Evolutionary conservation across 2,113 vertebrate genomes (phyloP), one percentile per base, ranked within the genome.

Genomic region (Nibea albiflora): DNA sequence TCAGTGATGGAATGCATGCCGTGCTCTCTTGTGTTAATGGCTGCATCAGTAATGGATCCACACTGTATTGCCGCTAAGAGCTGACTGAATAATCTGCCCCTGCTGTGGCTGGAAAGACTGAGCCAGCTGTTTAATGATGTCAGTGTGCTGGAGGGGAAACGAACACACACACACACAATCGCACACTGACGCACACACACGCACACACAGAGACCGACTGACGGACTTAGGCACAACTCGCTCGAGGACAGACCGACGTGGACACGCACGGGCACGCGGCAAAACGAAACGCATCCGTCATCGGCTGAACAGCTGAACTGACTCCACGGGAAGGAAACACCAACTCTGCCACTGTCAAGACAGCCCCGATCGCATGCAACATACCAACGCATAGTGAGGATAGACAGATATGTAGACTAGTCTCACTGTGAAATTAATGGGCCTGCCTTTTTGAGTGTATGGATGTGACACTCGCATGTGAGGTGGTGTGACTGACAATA

Each of bases 121-220:
- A 91, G 93, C 93, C 93, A 94, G 93, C 93, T 94, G 93, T 94
- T 94, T 93, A 94, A 93, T 93, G 93, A 93, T 93, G 93, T 94
- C 93, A 94, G 90, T 78, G 80, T 89, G 91, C 91, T 90, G 84
- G 87, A 91, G 91, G 93, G 88, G 81, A 85, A 90, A 90, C 66
- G 67, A 83, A 73, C 85, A 65, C 89, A 88, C 85, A 65, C 89
- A 88, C 88, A 76, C 73, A 74, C 10, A 19, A 31, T 31, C 7
- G 81, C 65, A 63, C 63, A 24, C 24, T 39, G 35, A 1, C 35
- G 7, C 35, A 17, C 71, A 61, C 53, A 67, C 73, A 26, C n/a
- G 5, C 31, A 31, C 31, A 82, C 65, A 63, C 63, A 24, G 19
- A 2, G 16, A 72, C n/a, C 17, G 20, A 87, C 83, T 15, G 53